Conservation (phyloP, 2,797 vertebrate species). For the Capromys pilorides region DNA sequence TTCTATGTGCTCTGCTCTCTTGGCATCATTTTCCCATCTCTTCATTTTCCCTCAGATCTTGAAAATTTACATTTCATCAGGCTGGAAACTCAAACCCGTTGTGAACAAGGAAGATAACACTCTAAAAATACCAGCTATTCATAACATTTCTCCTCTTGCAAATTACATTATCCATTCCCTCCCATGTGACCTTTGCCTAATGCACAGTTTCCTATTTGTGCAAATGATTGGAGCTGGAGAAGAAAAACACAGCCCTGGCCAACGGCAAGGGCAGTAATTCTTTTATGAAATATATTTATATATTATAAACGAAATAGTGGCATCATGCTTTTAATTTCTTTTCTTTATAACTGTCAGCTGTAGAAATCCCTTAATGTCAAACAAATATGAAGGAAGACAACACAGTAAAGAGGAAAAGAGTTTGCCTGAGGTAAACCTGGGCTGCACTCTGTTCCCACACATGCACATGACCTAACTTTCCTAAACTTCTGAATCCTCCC, state of each 20-base stretch:
- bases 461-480: not conserved
- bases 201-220: conserved; percentile 69
- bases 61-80: conserved; percentile 70
- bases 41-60: conserved; percentile 57
- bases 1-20: conserved; percentile 29
- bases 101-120: conserved; percentile 61
- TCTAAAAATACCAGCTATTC: conserved; percentile 73
- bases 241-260: conserved; percentile 62
- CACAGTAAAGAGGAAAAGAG: not conserved
- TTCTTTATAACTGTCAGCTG: not conserved
- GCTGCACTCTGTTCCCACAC: not conserved
- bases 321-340: conserved; percentile 20
- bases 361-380: conserved; percentile 32
- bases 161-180: conserved; percentile 57
- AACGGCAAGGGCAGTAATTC: conserved; percentile 1
- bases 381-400: not conserved
- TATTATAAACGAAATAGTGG: conserved; percentile 25
- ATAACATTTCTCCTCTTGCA: conserved; percentile 65
- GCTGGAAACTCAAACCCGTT: conserved; percentile 67
- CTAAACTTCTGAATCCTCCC: conserved; percentile 22
- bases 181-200: conserved; percentile 56
- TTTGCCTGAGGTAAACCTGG: not conserved
- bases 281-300: conserved; percentile 13
- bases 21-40: conserved; percentile 41
- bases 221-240: conserved; percentile 31